A percentile compares a stretch with the other conserved stretches of the same genome.
phyloP scores from a whole-genome alignment of 64 coral and sea anemone species.

The Stichodactyla helianthus region DNA sequence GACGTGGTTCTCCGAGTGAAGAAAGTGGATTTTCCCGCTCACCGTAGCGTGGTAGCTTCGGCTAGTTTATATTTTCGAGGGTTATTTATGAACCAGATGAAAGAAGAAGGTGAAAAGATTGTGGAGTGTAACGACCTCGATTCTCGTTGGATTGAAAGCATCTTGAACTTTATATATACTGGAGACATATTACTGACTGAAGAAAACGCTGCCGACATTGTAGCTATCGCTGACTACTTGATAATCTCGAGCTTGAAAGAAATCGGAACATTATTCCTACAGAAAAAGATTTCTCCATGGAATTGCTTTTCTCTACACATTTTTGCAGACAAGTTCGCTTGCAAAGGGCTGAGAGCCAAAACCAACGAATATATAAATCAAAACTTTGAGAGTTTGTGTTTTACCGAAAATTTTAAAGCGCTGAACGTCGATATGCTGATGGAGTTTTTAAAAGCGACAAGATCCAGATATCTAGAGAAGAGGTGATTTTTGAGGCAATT shows the following conservation, averaged over 20 bases:
- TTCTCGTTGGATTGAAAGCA: not conserved
- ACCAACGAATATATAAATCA: conserved; percentile 7
- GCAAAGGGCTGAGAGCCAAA: not conserved
- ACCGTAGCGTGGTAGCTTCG: conserved; percentile 32
- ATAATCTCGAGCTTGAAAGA: conserved; percentile 34
- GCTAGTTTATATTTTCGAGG: conserved; percentile 40
- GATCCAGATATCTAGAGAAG: conserved; percentile 20
- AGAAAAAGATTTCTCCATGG: not conserved
- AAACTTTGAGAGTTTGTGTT: conserved; percentile 21
- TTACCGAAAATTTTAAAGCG: conserved; percentile 7
- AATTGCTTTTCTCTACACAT: conserved; percentile 9
- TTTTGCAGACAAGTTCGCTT: conserved; percentile 14
- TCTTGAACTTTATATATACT: conserved; percentile 35
- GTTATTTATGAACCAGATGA: conserved; percentile 40
- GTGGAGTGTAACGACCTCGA: conserved; percentile 1
- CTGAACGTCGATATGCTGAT: not conserved
- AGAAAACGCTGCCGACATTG: conserved; percentile 16
- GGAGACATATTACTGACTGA: conserved; percentile 25
- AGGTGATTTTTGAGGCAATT: conserved; percentile 39
- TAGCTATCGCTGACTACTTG: conserved; percentile 39
- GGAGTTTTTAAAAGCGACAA: conserved; percentile 23
- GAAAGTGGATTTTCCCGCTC: conserved; percentile 12
- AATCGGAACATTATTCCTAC: not conserved
- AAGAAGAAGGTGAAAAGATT: not conserved
- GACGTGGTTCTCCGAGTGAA: not conserved